Conservation (phyloP, 1,140 invertebrate species). For the Zaprionus ornatus region DNA sequence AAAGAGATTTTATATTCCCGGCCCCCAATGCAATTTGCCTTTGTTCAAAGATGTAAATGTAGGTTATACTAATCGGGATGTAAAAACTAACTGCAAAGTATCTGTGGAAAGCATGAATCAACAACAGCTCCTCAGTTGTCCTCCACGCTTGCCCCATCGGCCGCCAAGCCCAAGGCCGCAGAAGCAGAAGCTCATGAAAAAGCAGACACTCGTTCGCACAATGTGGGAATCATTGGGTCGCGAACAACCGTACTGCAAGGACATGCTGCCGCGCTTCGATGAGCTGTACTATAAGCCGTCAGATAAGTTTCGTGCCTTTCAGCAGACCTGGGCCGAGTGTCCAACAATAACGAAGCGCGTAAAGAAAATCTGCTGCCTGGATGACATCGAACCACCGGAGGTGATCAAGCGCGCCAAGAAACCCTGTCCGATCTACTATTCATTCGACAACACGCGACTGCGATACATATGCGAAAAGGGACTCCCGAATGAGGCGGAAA, state of each 20-base stretch:
- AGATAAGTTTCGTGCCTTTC: constrained; percentile 28
- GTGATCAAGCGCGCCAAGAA: constrained; percentile 23
- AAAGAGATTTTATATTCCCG: neutral
- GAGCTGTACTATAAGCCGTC: constrained; percentile 50
- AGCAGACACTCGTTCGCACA: constrained; percentile 26
- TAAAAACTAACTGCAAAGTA: neutral
- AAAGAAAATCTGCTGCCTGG: constrained; percentile 54
- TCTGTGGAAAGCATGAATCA: too few relatives aligned
- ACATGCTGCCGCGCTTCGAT: constrained; percentile 54
- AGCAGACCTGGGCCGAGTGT: constrained; percentile 63
- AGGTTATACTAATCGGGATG: neutral
- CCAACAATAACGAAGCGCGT: constrained; percentile 20
- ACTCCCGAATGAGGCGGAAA: neutral
- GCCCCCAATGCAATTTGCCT: neutral
- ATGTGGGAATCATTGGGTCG: constrained; percentile 48
- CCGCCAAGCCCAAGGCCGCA: neutral
- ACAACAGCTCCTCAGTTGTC: neutral
- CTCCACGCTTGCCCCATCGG: neutral
- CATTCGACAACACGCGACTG: constrained; percentile 15
- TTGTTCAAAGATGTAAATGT: neutral
- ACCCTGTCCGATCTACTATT: constrained; percentile 14
- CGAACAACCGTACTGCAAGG: constrained; percentile 29
- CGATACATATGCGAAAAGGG: constrained; percentile 12
- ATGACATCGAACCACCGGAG: constrained; percentile 49
- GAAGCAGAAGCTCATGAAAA: neutral